A percentile compares a stretch with the other conserved stretches of the same genome.
Conservation (phyloP, 2,113 vertebrate species). For the Chaetodon auriga region DNA sequence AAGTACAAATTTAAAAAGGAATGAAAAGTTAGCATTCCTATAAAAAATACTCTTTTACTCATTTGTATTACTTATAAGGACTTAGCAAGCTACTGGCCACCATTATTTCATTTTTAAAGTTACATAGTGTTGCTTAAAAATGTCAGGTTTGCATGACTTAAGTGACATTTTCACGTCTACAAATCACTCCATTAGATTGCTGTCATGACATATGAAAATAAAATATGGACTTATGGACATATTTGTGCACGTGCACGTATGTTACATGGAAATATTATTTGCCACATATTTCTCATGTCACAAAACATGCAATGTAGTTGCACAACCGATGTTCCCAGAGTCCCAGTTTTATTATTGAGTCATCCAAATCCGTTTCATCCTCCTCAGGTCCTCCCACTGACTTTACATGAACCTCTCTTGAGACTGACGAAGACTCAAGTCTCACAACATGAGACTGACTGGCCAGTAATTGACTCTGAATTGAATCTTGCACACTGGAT, state of each 20-base stretch:
- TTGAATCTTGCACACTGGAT: conserved; percentile 24
- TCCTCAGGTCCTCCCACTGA: background rate
- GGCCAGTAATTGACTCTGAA: conserved; percentile 37
- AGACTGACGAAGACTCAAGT: background rate
- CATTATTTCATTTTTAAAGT: too few relatives aligned
- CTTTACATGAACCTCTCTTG: background rate
- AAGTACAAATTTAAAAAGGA: too few relatives aligned
- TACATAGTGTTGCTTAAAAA: too few relatives aligned
- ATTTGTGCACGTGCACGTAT: too few relatives aligned
- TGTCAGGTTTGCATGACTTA: background rate
- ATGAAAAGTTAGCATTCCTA: too few relatives aligned
- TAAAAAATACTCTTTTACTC: too few relatives aligned
- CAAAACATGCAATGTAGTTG: background rate
- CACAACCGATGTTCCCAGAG: background rate
- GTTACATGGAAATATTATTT: background rate
- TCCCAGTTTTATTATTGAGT: conserved; percentile 23
- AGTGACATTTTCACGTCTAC: background rate
- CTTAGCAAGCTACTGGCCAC: too few relatives aligned
- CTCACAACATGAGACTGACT: background rate
- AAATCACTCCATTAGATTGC: background rate
- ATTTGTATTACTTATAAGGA: too few relatives aligned
- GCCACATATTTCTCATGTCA: background rate
- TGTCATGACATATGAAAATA: background rate
- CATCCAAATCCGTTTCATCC: background rate
- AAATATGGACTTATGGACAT: too few relatives aligned